Conservation (phyloP, 2,888 invertebrate species). For the Eilema depressum region DNA sequence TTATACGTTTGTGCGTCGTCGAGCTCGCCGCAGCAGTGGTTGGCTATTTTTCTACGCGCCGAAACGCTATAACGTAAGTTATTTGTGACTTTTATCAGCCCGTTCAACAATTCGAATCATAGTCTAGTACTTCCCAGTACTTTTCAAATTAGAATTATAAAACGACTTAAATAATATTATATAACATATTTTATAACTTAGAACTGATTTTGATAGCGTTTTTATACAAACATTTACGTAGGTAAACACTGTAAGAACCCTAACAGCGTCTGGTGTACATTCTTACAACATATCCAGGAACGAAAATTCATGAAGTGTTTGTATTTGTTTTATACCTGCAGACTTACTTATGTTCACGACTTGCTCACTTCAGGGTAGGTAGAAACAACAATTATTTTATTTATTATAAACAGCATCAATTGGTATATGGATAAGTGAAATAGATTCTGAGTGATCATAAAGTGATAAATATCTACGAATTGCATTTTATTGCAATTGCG, state of each 20-base stretch:
- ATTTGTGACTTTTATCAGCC: conserved; percentile 20
- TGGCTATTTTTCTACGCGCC: conserved; percentile 30
- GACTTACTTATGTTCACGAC: background rate
- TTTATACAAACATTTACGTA: background rate
- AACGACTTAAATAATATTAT: background rate
- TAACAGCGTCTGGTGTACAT: background rate
- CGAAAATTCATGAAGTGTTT: too few species aligned
- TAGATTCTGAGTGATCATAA: background rate
- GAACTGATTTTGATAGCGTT: background rate
- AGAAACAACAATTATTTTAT: background rate
- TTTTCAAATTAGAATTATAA: background rate
- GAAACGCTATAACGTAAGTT: conserved; percentile 44
- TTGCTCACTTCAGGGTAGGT: background rate
- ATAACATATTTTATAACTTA: background rate
- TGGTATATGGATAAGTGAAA: background rate
- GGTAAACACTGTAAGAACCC: background rate
- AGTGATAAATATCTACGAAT: background rate
- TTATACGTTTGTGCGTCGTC: conserved; percentile 48
- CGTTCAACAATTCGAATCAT: background rate
- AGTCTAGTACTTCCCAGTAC: background rate
- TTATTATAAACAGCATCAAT: background rate
- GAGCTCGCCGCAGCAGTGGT: conserved; percentile 44
- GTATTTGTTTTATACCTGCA: too few species aligned
- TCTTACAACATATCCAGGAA: background rate
- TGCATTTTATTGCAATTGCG: background rate